These are phyloP conservation scores for Xylocopa sonorina DNA, from an alignment of 1,140 invertebrate species.

Conservation along the genomic window DNA sequence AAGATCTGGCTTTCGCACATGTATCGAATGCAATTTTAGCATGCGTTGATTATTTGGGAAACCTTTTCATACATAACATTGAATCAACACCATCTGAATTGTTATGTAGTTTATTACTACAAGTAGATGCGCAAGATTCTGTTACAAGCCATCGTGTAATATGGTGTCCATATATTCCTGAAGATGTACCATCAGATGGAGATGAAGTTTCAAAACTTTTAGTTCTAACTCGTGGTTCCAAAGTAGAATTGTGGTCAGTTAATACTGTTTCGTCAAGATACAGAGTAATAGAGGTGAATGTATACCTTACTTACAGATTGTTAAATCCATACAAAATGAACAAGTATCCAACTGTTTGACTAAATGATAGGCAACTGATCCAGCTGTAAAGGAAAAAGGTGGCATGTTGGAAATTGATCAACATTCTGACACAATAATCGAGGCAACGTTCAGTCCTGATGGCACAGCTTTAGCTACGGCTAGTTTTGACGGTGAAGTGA, in stretches of 20 bases:
- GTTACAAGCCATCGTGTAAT: conserved; percentile 85
- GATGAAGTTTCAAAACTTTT: conserved; percentile 91
- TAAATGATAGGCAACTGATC: conserved; percentile 69
- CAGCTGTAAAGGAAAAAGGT: conserved; percentile 69
- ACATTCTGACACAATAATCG: conserved; percentile 88
- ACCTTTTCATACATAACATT: conserved; percentile 91
- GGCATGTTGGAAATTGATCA: conserved; percentile 85
- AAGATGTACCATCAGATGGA: conserved; percentile 83
- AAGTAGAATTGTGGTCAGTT: conserved; percentile 83
- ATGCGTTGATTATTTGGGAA: conserved; percentile 92
- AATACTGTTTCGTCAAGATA: conserved; percentile 70
- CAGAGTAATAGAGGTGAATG: conserved; percentile 71
- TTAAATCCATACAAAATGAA: conserved; percentile 35
- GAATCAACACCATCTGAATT: conserved; percentile 84
- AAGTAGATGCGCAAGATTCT: conserved; percentile 79
- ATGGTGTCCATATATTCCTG: conserved; percentile 96
- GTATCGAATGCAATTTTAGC: conserved; percentile 90
- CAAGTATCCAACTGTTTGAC: conserved; percentile 55
- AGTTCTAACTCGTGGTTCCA: conserved; percentile 90
- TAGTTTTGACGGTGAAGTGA: conserved; percentile 92
- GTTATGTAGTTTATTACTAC: conserved; percentile 82
- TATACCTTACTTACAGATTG: conserved; percentile 34
- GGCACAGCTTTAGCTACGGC: conserved; percentile 95
- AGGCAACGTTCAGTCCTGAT: conserved; percentile 95
- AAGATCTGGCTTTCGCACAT: conserved; percentile 95